Evolutionary conservation across 1,140 invertebrate genomes (phyloP).

Genomic region (Elymnias hypermnestra): DNA sequence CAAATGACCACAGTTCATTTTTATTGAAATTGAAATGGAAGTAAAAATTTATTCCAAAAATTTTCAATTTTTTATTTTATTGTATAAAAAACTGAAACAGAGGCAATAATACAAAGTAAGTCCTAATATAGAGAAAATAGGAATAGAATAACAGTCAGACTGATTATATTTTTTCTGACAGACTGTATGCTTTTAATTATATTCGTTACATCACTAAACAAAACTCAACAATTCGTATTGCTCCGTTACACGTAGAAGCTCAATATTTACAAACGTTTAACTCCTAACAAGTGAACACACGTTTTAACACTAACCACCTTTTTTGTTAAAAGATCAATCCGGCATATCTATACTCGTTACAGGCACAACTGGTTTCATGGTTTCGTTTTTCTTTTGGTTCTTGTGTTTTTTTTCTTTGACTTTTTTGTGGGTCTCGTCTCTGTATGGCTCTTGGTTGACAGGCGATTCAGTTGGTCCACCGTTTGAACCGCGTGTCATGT

Average conservation of each 20-base stretch:
- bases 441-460: slow-evolving; percentile 75
- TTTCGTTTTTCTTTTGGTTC: slow-evolving; percentile 83
- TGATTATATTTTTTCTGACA: too few species aligned
- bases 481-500: slow-evolving; percentile 69
- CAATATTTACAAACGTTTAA: slow-evolving; percentile 38
- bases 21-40: too few species aligned
- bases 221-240: slow-evolving; percentile 62
- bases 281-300: slow-evolving; percentile 48
- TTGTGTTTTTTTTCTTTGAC: slow-evolving; percentile 80
- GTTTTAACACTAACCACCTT: slow-evolving; percentile 19
- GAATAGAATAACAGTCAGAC: too few species aligned
- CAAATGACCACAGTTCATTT: too few species aligned
- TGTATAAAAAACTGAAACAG: too few species aligned
- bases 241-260: slow-evolving; percentile 39
- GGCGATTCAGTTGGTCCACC: slow-evolving; percentile 46
- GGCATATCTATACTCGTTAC: slow-evolving; percentile 92
- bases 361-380: slow-evolving; percentile 89
- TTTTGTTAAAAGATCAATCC: slow-evolving; percentile 76
- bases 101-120: too few species aligned
- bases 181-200: too few species aligned
- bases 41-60: too few species aligned
- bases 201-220: slow-evolving; percentile 21
- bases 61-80: too few species aligned
- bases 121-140: too few species aligned
- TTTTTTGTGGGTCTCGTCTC: slow-evolving; percentile 74